These are phyloP conservation scores for Leptothorax acervorum DNA, from an alignment of 2,888 invertebrate genomes.

Conservation along the genomic window DNA sequence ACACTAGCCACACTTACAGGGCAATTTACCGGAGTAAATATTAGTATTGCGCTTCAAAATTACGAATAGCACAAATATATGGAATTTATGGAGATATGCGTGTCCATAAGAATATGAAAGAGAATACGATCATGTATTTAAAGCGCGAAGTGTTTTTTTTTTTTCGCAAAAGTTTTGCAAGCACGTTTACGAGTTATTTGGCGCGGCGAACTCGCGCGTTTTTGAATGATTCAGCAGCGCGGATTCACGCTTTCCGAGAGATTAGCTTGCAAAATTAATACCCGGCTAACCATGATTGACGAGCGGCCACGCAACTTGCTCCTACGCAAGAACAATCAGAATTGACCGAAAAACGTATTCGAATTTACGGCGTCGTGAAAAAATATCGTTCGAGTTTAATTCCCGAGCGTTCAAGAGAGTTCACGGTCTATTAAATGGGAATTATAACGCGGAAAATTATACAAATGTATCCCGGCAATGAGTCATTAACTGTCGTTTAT, in stretches of 20 bases:
- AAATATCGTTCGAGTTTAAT: background rate
- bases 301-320: slow-evolving; percentile 46
- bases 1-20: background rate
- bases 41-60: background rate
- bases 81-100: background rate
- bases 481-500: slow-evolving; percentile 32
- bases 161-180: slow-evolving; percentile 66
- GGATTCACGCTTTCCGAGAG: slow-evolving; percentile 65
- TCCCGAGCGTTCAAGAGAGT: background rate
- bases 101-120: background rate
- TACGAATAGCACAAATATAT: background rate
- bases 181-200: slow-evolving; percentile 67
- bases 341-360: slow-evolving; percentile 57
- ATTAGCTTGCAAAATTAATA: slow-evolving; percentile 72
- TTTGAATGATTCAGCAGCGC: slow-evolving; percentile 66
- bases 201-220: slow-evolving; percentile 58
- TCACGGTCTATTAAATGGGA: slow-evolving; percentile 19
- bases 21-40: background rate
- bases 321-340: slow-evolving; percentile 58
- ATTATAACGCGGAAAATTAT: slow-evolving; percentile 31
- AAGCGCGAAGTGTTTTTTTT: slow-evolving; percentile 44
- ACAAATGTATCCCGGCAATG: slow-evolving; percentile 23
- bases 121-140: slow-evolving; percentile 18
- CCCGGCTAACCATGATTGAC: slow-evolving; percentile 68
- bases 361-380: slow-evolving; percentile 11